phyloP scores from a whole-genome alignment of 2,113 vertebrate genomes.

The Turnix velox region DNA sequence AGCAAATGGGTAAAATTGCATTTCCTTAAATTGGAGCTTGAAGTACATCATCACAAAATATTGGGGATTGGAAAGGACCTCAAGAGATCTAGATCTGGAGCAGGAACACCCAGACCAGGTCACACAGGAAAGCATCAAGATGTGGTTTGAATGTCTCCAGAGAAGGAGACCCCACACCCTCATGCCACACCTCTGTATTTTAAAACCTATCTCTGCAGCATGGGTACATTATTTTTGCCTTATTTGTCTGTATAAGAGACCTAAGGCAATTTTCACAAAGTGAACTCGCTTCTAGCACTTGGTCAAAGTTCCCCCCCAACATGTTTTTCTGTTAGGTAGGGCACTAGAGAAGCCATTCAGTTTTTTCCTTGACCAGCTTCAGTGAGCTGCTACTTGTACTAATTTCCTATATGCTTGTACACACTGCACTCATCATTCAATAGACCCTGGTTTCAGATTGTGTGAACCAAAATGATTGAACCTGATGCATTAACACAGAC shows the following conservation, averaged over 20 bases:
- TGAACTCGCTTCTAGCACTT: neutral
- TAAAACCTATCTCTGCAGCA: neutral
- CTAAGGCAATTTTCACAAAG: neutral
- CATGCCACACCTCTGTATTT: neutral
- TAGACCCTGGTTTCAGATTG: neutral
- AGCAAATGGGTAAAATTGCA: neutral
- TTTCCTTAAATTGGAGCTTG: neutral
- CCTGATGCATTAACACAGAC: neutral
- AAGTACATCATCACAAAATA: no score
- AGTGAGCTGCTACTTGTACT: neutral
- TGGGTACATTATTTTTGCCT: neutral
- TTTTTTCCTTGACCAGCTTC: neutral
- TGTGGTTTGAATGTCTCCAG: no score
- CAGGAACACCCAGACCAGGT: no score
- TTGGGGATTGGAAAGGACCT: no score
- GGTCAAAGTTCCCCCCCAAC: neutral
- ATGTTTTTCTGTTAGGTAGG: neutral
- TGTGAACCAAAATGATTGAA: neutral
- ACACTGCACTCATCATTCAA: neutral
- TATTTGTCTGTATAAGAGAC: neutral
- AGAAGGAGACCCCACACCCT: no score
- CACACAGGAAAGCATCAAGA: no score
- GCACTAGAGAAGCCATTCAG: neutral
- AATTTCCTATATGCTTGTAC: neutral
- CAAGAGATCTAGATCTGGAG: no score